Evolutionary conservation across 2,797 vertebrate species (phyloP), one percentile per base, ranked within the genome.

Genomic region (Microctenopoma steveboyesi): DNA sequence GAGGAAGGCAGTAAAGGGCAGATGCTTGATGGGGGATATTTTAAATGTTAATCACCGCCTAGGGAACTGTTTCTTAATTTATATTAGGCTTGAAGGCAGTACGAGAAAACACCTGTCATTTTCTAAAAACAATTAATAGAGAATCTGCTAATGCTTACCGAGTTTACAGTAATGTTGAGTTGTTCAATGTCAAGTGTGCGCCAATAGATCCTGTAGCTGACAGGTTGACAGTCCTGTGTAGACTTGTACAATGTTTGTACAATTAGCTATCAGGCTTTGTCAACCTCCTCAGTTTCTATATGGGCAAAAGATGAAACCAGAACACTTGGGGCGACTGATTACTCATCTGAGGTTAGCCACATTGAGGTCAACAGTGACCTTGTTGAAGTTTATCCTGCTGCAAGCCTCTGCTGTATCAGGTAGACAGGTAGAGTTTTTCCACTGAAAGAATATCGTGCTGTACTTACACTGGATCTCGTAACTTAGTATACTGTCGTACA

Each of bases 1-100:
- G 52, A 58, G 47, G n/a, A 43, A 63, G 40, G 53, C 43, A 57
- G 69, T 63, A 67, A 77, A 70, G 67, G 60, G 45, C 84, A 83
- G 70, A 64, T 69, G 56, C 63, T 78, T 74, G 49, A 81, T 67
- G 62, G 54, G 40, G 52, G 22, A 63, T 55, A 40, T 54, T 83
- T 83, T 47, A 85, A 80, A 83, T 75, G 72, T 61, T 82, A 76
- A 77, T 81, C 68, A 59, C 59, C 64, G 66, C 72, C 61, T 69
- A 43, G 65, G 65, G 77, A 82, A 56, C 35, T 40, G 47, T 40
- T 22, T 2, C 25, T 74, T 74, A 30, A 75, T 77, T 81, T 72
- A 56, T 59, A 69, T 64, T 67, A 69, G 45, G 47, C 61, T 66
- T 56, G 40, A 78, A 78, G 74, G 74, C 54, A 71, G 60, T 16